Evolutionary conservation across 2,888 invertebrate genomes (phyloP), one percentile per base, ranked within the genome.

Genomic region (Troides aeacus): DNA sequence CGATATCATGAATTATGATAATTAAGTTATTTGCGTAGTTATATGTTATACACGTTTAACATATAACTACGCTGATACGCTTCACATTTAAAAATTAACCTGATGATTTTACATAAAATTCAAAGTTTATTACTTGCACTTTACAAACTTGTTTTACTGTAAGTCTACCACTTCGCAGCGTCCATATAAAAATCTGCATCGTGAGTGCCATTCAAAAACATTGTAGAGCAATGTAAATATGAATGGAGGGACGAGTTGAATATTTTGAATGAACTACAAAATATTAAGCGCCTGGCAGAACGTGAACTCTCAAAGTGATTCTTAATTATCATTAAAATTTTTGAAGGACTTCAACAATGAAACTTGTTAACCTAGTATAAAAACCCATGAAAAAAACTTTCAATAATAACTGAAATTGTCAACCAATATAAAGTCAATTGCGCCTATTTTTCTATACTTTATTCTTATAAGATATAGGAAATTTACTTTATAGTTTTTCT

Each of bases 181-280:
- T 66, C 60, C 10, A 61, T 61, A 53, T 66, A 61, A 66, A 66
- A 61, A 66, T 66, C 61, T 65, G 59, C 65, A 66, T n/a, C 10
- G 50, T 17, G 61, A 66, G 61, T 53, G 66, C 66, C 46, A 61
- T 66, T 66, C 50, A 66, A 61, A 66, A 66, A 66, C 66, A 61
- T 61, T 66, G 66, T 66, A 66, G 66, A 39, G 53, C 53, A 61
- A 61, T 53, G 61, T 66, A 66, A 66, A 66, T 66, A 66, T 66
- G 53, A 66, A 66, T 61, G n/a, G 61, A 61, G 21, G 59, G 61
- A 61, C 66, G 17, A 56, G 39, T 61, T 53, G 61, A 61, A 61
- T 61, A 66, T 66, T 66, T 61, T 66, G 66, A 66, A 66, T 66
- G 60, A 58, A 58, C 60, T 65, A 50, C 61, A 18, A 66, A 66